Conservation (phyloP, 2,888 invertebrate genomes). For the Aproaerema taeniolella region DNA sequence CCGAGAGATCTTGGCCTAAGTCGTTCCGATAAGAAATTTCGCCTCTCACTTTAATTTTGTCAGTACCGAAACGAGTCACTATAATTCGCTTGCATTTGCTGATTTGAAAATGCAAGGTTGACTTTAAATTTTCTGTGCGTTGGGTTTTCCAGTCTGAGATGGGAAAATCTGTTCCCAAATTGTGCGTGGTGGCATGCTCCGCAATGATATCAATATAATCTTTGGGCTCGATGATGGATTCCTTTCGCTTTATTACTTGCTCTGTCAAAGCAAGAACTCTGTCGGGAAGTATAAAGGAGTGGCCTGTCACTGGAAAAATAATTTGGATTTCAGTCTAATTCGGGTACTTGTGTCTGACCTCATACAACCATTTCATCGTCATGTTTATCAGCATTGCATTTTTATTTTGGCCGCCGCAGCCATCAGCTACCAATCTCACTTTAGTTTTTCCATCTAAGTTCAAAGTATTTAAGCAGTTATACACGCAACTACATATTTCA, state of each 20-base stretch:
- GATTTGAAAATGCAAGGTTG: background rate
- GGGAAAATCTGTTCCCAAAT: background rate
- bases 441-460: too few relatives aligned
- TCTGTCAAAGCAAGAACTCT: background rate
- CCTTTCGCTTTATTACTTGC: background rate
- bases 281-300: too few relatives aligned
- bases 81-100: background rate
- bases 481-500: too few relatives aligned
- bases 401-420: too few relatives aligned
- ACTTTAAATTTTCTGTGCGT: background rate
- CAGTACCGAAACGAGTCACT: background rate
- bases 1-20: background rate
- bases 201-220: background rate
- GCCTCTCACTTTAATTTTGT: background rate
- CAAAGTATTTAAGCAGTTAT: too few relatives aligned
- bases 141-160: background rate
- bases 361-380: too few relatives aligned
- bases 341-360: too few relatives aligned
- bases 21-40: background rate
- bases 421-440: too few relatives aligned
- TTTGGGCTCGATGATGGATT: background rate
- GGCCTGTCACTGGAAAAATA: too few relatives aligned
- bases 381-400: too few relatives aligned
- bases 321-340: too few relatives aligned
- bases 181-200: background rate